Percentiles rank a stretch among this genome's conserved stretches.
Evolutionary conservation across 2,797 vertebrate species (phyloP).

Genomic region (Poeciliopsis presidionis): DNA sequence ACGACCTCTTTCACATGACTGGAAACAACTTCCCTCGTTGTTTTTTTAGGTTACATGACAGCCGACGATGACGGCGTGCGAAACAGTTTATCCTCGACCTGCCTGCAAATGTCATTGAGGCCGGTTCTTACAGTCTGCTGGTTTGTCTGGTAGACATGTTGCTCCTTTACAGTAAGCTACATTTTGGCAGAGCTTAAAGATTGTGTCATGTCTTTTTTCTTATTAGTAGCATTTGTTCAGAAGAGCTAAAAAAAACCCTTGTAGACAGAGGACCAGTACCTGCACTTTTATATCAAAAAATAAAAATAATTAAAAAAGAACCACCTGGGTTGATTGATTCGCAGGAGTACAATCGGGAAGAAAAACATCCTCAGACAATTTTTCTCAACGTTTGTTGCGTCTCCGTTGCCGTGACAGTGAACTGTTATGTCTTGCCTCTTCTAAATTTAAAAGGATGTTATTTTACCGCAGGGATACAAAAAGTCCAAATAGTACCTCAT

Average conservation of each 20-base stretch:
- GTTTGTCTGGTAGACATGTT: slow-evolving; percentile 8
- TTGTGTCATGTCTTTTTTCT: slow-evolving; percentile 12
- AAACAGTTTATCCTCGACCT: not conserved
- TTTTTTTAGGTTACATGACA: not conserved
- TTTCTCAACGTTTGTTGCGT: slow-evolving; percentile 24
- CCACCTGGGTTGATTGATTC: slow-evolving; percentile 30
- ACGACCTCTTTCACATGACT: not conserved
- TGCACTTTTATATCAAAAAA: not conserved
- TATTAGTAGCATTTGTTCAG: slow-evolving; percentile 12
- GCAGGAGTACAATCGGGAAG: slow-evolving; percentile 36
- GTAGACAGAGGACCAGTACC: slow-evolving; percentile 10
- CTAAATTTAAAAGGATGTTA: slow-evolving; percentile 14
- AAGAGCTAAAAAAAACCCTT: slow-evolving; percentile 23
- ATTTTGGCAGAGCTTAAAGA: slow-evolving; percentile 13
- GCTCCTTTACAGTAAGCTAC: not conserved
- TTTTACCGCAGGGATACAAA: slow-evolving; percentile 6
- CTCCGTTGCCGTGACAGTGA: slow-evolving; percentile 16
- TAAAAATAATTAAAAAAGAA: not conserved
- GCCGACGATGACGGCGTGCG: not conserved
- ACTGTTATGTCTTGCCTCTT: slow-evolving; percentile 2
- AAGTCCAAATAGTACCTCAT: slow-evolving; percentile 18
- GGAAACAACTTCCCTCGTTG: slow-evolving; percentile 10
- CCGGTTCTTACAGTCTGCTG: slow-evolving; percentile 19
- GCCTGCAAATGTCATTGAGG: slow-evolving; percentile 6
- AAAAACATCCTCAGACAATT: slow-evolving; percentile 15